Conservation (phyloP, 2,797 vertebrate genomes). For the Tympanoctomys barrerae region DNA sequence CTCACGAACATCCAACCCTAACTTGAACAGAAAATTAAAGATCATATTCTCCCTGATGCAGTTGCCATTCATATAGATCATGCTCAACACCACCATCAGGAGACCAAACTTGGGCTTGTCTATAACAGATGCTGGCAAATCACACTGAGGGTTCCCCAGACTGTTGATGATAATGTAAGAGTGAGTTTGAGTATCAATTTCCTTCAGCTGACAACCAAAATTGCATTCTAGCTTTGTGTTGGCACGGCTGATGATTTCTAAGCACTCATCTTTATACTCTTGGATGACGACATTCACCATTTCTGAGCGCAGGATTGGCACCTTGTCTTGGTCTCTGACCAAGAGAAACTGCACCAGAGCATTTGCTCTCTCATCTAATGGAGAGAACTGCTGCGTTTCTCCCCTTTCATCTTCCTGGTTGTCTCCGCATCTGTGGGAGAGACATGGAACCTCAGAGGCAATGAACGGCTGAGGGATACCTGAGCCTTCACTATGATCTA, state of each 20-base stretch:
- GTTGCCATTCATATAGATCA: conserved; percentile 96
- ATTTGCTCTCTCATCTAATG: conserved; percentile 79
- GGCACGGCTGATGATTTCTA: conserved; percentile 89
- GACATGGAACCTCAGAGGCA: conserved; percentile 13
- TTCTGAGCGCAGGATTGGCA: conserved; percentile 91
- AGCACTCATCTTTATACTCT: conserved; percentile 89
- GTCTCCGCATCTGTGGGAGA: conserved; percentile 30
- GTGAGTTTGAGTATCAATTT: conserved; percentile 91
- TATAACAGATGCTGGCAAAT: conserved; percentile 70
- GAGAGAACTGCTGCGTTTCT: conserved; percentile 31
- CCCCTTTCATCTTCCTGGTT: not conserved
- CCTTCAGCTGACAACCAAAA: conserved; percentile 92
- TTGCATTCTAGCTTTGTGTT: conserved; percentile 90
- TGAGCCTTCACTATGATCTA: conserved; percentile 36
- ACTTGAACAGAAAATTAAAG: conserved; percentile 91
- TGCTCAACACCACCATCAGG: conserved; percentile 92
- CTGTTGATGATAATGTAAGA: conserved; percentile 91
- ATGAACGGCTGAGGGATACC: conserved; percentile 16
- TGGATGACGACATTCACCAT: conserved; percentile 90
- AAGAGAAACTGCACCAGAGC: conserved; percentile 93
- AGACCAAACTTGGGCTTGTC: conserved; percentile 90
- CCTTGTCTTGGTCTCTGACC: conserved; percentile 92
- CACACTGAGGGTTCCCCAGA: conserved; percentile 79
- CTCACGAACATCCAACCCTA: conserved; percentile 90
- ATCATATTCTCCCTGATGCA: conserved; percentile 87